Percentiles rank a stretch among this genome's conserved stretches.
Evolutionary conservation across 23 tunicate species (phyloP).

Genomic region (Clavelina lepadiformis): DNA sequence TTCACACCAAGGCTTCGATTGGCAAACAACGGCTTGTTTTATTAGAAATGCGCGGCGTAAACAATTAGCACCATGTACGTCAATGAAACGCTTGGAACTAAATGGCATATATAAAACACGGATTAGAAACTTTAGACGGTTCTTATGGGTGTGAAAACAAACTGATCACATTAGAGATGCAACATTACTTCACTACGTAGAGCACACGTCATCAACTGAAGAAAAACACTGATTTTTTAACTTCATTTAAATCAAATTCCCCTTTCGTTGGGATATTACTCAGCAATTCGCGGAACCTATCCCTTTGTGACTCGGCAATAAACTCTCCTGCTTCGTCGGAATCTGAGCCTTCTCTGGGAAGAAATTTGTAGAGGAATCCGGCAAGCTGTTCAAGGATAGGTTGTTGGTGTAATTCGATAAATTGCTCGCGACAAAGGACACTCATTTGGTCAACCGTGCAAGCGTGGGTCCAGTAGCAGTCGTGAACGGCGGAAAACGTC

Average conservation of each 20-base stretch:
- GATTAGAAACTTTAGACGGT: too few relatives aligned
- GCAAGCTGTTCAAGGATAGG: constrained; percentile 73
- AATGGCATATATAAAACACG: too few relatives aligned
- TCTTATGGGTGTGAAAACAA: too few relatives aligned
- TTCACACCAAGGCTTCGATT: too few relatives aligned
- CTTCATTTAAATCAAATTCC: constrained; percentile 66
- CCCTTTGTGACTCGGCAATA: constrained; percentile 8
- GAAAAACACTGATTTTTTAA: constrained; percentile 75
- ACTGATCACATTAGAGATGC: too few relatives aligned
- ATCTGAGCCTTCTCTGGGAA: constrained; percentile 30
- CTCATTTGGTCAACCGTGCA: constrained; percentile 68
- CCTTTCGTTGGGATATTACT: constrained; percentile 76
- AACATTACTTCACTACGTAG: too few relatives aligned
- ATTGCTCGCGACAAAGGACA: constrained; percentile 72
- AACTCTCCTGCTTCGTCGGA: neutral
- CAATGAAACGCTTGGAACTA: too few relatives aligned
- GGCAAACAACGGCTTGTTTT: too few relatives aligned
- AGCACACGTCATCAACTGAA: constrained; percentile 74
- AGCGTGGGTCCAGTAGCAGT: constrained; percentile 99
- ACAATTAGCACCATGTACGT: too few relatives aligned
- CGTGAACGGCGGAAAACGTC: constrained; percentile 84
- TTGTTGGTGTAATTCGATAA: constrained; percentile 63
- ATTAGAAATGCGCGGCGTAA: too few relatives aligned
- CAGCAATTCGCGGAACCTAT: constrained; percentile 24
- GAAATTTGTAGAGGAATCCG: constrained; percentile 29